Evolutionary conservation across 2,113 vertebrate genomes (phyloP), one percentile per base, ranked within the genome.

Genomic region (Lamprotornis superbus): DNA sequence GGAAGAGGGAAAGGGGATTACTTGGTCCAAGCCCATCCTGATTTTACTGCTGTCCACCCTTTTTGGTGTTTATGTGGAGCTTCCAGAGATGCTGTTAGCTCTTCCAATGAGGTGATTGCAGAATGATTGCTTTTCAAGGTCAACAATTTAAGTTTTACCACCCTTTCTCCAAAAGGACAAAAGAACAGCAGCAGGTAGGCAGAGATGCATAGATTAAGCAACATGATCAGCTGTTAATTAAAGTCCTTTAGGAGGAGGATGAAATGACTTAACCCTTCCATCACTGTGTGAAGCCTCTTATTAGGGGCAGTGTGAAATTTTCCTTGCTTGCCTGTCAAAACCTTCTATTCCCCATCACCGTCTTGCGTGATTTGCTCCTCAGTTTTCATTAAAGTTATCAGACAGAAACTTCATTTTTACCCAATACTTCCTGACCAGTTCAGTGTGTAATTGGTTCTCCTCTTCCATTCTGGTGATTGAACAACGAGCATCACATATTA

Each of bases 41-140:
- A 63, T 93, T 96, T 93, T 96, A 91, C 46, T 86, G 71, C 83
- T 86, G 31, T 57, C 46, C 76, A 80, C 83, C n/a, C 31, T 83
- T 89, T 69, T n/a, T 77, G 76, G 83, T 65, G 71, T 94, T 92
- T 88, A 77, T 79, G 83, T 47, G 61, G 83, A 80, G 71, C 68
- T 92, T 59, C 59, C 63, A 50, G 68, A 33, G 59, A 90, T 46
- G 68, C 50, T 86, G 75, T 77, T 80, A 86, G 86, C 59, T 67
- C 89, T 95, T n/a, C 83, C 89, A 83, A 22, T 49, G 89, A 92
- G 86, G 76, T 80, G 71, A 86, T 44, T 92, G 91, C 80, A 65
- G 87, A 92, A 89, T 88, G 86, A 95, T 90, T 95, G 93, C 71
- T 90, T 94, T 83, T 89, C 94, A 95, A 96, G 94, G 94, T 96